These are phyloP conservation scores for Punctoribates punctum DNA, from an alignment of 2,888 invertebrate genomes.

Conservation along the genomic window DNA sequence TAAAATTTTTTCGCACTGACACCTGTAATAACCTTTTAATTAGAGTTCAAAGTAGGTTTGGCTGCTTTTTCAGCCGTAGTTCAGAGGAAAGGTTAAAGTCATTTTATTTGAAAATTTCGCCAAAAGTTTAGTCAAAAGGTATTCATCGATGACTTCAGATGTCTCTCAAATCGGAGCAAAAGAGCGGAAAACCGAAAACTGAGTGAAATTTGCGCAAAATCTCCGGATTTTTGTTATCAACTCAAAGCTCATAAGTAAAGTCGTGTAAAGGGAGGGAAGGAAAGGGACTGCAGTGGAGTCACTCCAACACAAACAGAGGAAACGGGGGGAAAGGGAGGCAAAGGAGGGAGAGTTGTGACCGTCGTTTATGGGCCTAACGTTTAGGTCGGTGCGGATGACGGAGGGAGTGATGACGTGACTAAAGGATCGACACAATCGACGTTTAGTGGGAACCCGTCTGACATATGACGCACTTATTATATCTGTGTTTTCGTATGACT, in stretches of 20 bases:
- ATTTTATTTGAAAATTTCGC: no score
- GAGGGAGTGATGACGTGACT: conserved; percentile 19
- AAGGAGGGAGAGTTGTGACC: no score
- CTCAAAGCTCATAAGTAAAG: neutral
- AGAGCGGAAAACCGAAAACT: no score
- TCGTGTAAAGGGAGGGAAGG: neutral
- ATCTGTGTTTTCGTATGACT: conserved; percentile 29
- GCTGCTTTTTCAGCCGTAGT: no score
- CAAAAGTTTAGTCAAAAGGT: no score
- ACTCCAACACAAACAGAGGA: neutral
- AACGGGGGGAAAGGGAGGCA: neutral
- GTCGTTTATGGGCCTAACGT: neutral
- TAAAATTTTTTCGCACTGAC: no score
- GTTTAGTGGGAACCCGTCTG: neutral
- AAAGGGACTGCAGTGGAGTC: neutral
- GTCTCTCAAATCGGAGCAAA: no score
- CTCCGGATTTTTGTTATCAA: neutral
- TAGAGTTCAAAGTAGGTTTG: no score
- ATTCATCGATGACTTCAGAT: no score
- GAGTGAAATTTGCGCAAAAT: neutral
- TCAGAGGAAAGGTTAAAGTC: no score
- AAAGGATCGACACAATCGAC: no score
- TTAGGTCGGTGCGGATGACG: neutral
- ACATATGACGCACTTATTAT: conserved; percentile 30
- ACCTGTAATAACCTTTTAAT: no score